Evolutionary conservation across 2,797 vertebrate genomes (phyloP), one percentile per base, ranked within the genome.

Genomic region (Scolopax rusticola): DNA sequence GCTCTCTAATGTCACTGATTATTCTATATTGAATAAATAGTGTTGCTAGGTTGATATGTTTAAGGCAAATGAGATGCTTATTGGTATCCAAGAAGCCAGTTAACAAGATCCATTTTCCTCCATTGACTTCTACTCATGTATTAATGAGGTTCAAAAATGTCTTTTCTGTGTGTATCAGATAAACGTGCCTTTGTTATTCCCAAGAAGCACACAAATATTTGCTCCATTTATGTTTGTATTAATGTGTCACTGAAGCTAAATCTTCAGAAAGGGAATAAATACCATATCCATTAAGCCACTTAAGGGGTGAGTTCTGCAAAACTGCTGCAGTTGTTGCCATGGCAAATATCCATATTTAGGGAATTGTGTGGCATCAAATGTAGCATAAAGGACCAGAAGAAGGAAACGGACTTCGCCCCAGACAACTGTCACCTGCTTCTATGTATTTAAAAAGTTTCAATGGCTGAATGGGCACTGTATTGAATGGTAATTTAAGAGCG

Each of bases 71-170:
- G 95, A 97, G 94, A 97, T 96, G 91, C 91, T 97, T 94, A 97
- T 94, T 96, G 95, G 94, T 97, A 97, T 96, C 97, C 95, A 97
- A 96, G 93, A 96, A 97, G 93, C 88, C 73, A 96, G 87, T 95
- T 97, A 97, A 97, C 93, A 95, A 97, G 95, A 97, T 93, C 93
- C 91, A 97, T 97, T 97, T 97, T 93, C 95, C 93, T 95, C 92
- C 95, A 95, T 97, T 97, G 95, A 97, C 93, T 97, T 97, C 95
- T 97, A 96, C 96, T 97, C 93, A 38, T 93, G 82, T 97, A 95
- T 97, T 97, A 98, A 97, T 97, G 95, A 97, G 95, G 95, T 95
- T 97, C 95, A 97, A 97, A 96, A 97, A 97, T 93, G 81, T 95
- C 95, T 97, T 97, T 97, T 94, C 94, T 97, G 65, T 87, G 77